These are phyloP conservation scores for Ondatra zibethicus DNA, from an alignment of 2,113 vertebrate genomes.

Conservation along the genomic window DNA sequence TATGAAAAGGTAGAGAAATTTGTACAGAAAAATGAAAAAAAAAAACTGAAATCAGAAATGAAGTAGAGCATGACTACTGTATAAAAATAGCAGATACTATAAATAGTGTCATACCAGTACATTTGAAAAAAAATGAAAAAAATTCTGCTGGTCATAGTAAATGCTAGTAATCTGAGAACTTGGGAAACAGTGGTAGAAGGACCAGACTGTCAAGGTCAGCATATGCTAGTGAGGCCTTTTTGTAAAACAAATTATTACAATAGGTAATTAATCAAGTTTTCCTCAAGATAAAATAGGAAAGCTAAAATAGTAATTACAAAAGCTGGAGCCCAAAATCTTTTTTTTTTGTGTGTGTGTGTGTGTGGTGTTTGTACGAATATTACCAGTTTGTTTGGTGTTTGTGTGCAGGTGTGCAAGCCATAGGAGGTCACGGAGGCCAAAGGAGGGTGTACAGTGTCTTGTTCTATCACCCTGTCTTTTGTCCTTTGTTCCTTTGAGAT, in stretches of 20 bases:
- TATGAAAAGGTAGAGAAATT: not conserved
- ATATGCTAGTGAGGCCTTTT: not conserved
- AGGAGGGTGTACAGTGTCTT: not conserved
- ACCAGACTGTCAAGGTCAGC: not conserved
- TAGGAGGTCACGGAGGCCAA: too few species aligned
- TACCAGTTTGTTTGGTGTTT: not conserved
- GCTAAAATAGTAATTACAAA: not conserved
- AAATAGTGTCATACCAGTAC: not conserved
- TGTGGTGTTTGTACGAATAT: not conserved
- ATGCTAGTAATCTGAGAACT: not conserved
- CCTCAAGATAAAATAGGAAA: not conserved
- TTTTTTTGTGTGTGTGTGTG: not conserved
- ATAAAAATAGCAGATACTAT: not conserved
- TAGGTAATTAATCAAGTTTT: not conserved
- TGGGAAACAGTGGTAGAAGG: too few species aligned
- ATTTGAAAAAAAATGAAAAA: not conserved
- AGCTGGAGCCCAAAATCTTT: not conserved
- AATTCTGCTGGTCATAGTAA: not conserved
- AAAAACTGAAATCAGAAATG: not conserved
- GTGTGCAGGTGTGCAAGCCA: not conserved
- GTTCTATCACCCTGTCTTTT: not conserved
- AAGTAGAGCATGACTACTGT: not conserved
- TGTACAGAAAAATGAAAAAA: not conserved
- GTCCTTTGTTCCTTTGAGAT: not conserved
- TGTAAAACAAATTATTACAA: not conserved